Percentiles rank a stretch among this genome's conserved stretches.
Conservation (phyloP, 2,113 vertebrate genomes). For the Ptilonorhynchus violaceus region DNA sequence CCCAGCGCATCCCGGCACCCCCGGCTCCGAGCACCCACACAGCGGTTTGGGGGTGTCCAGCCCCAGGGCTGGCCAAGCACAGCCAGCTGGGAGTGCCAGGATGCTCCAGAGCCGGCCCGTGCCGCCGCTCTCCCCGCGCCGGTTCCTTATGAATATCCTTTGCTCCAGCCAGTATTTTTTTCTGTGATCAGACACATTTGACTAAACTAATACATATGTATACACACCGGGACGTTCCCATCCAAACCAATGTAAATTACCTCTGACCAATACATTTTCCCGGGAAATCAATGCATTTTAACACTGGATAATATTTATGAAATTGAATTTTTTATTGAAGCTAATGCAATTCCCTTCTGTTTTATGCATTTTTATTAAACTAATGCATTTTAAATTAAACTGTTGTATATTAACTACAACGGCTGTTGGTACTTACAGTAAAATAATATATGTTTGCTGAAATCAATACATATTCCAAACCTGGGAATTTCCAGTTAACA, state of each 20-base stretch:
- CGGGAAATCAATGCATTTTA: conserved; percentile 81
- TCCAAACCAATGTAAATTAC: conserved; percentile 73
- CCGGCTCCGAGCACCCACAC: accelerated
- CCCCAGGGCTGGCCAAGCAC: background rate
- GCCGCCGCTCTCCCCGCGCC: background rate
- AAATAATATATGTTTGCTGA: conserved; percentile 73
- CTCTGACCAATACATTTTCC: conserved; percentile 76
- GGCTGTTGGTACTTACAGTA: conserved; percentile 77
- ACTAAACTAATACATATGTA: conserved; percentile 73
- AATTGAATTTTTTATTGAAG: conserved; percentile 79
- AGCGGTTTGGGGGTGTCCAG: accelerated
- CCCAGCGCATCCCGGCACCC: accelerated
- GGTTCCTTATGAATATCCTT: background rate
- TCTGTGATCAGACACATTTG: conserved; percentile 45
- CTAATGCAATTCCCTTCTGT: conserved; percentile 77
- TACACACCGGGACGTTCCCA: conserved; percentile 44
- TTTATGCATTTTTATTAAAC: conserved; percentile 83
- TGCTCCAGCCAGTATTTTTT: background rate
- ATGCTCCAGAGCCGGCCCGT: background rate
- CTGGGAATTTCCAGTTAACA: conserved; percentile 65
- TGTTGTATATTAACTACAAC: conserved; percentile 78
- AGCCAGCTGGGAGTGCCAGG: accelerated
- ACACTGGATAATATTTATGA: conserved; percentile 81
- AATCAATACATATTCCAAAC: conserved; percentile 75
- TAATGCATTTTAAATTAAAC: conserved; percentile 85